phyloP scores from a whole-genome alignment of 2,888 invertebrate genomes.

The Trachelus tabidus region DNA sequence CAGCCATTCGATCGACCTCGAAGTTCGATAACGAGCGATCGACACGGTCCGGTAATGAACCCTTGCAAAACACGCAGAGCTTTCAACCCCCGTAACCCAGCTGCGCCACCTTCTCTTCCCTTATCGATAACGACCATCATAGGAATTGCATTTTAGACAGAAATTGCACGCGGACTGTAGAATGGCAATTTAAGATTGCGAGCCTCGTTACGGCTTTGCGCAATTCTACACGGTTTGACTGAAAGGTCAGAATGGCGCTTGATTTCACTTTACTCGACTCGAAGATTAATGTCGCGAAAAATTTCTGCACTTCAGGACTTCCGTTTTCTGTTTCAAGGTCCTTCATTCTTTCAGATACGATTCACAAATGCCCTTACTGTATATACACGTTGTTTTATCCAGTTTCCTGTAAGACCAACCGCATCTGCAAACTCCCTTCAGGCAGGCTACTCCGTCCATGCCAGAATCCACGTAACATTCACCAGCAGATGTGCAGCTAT shows the following conservation, averaged over 20 bases:
- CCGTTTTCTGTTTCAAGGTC: not conserved
- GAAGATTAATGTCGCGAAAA: not conserved
- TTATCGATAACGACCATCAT: constrained; percentile 30
- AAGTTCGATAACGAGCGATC: not conserved
- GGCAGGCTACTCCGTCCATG: constrained; percentile 27
- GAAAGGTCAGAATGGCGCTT: not conserved
- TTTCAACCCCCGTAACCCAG: not conserved
- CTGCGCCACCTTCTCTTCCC: constrained; percentile 9
- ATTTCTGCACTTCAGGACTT: not conserved
- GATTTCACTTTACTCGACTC: not conserved
- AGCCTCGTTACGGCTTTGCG: not conserved
- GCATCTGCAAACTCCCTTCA: constrained; percentile 36
- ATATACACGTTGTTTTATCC: constrained; percentile 13
- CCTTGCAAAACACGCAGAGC: not conserved
- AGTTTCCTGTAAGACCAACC: constrained; percentile 24
- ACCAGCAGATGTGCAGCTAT: constrained; percentile 9
- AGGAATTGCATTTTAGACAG: constrained; percentile 25
- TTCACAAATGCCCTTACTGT: not conserved
- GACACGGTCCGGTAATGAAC: not conserved
- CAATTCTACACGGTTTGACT: not conserved
- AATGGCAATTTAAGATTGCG: not conserved
- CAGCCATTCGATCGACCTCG: not conserved
- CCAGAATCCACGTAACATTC: constrained; percentile 44
- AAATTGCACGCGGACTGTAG: not conserved
- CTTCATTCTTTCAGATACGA: not conserved